Evolutionary conservation across 37 sponge, comb jelly and placozoan species (phyloP).

Genomic region (Crambe crambe): DNA sequence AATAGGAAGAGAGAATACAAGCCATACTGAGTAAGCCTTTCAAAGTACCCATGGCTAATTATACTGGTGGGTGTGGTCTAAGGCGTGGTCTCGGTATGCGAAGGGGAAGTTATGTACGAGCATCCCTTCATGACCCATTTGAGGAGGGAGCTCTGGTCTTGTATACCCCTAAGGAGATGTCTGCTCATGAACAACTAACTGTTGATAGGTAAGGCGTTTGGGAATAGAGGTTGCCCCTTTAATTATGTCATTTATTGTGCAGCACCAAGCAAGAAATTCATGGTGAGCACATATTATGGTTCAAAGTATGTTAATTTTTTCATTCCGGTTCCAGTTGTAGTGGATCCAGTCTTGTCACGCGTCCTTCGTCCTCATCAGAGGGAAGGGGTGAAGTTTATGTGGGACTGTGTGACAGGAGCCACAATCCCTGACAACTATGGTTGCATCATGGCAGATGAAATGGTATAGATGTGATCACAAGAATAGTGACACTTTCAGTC

Average conservation of each 20-base stretch:
- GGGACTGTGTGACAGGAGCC: slow-evolving; percentile 91
- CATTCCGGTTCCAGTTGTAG: slow-evolving; percentile 74
- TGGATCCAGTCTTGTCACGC: slow-evolving; percentile 83
- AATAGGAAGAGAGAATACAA: slow-evolving; percentile 75
- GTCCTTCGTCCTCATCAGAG: slow-evolving; percentile 96
- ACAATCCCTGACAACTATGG: slow-evolving; percentile 80
- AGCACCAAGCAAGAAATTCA: slow-evolving; percentile 57
- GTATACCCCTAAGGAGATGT: slow-evolving; percentile 73
- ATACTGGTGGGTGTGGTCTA: slow-evolving; percentile 25
- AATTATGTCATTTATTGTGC: slow-evolving; percentile 5
- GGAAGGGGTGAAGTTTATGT: slow-evolving; percentile 97
- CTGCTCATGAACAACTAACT: slow-evolving; percentile 87
- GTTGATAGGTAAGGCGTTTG: slow-evolving; percentile 29
- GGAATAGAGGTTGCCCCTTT: neutral
- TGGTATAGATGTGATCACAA: slow-evolving; percentile 55
- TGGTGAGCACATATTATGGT: slow-evolving; percentile 32
- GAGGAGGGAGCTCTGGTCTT: slow-evolving; percentile 92
- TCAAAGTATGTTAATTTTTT: neutral
- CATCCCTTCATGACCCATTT: slow-evolving; percentile 88
- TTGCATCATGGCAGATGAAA: slow-evolving; percentile 98
- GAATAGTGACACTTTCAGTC: too few species aligned
- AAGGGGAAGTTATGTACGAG: slow-evolving; percentile 47
- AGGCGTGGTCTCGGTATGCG: slow-evolving; percentile 86
- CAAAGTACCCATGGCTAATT: slow-evolving; percentile 91
- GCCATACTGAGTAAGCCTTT: slow-evolving; percentile 87